Evolutionary conservation across 1,140 invertebrate species (phyloP).

Genomic region (Bombus pyrosoma): DNA sequence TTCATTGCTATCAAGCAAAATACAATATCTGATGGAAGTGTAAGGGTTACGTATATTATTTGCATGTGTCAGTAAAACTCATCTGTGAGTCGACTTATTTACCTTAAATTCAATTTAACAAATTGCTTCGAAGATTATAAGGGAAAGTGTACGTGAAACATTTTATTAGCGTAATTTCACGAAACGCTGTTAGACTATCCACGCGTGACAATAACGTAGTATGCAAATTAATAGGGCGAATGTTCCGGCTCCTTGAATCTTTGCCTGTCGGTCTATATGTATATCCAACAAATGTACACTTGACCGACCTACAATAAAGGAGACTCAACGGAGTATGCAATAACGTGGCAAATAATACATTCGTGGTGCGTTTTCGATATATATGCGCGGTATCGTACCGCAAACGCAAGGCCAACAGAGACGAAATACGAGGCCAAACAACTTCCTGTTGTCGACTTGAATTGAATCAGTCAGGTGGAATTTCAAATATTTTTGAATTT

Average conservation of each 20-base stretch:
- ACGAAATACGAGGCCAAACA: not conserved
- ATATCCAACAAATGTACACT: slow-evolving; percentile 37
- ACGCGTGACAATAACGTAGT: slow-evolving; percentile 38
- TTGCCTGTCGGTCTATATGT: slow-evolving; percentile 10
- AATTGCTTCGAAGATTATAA: not conserved
- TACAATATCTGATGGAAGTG: not conserved
- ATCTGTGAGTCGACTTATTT: not conserved
- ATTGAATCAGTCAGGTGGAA: not conserved
- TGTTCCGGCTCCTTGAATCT: slow-evolving; percentile 37
- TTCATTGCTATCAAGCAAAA: not conserved
- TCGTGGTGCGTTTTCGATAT: slow-evolving; percentile 31
- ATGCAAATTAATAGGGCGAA: slow-evolving; percentile 39
- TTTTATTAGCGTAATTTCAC: not conserved
- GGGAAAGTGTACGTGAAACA: not conserved
- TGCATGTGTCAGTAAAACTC: not conserved
- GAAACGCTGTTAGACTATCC: not conserved
- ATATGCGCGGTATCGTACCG: not conserved
- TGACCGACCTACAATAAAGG: slow-evolving; percentile 38
- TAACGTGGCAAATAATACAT: slow-evolving; percentile 43
- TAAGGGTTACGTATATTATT: not conserved
- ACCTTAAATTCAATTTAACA: not conserved
- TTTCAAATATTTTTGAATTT: not conserved
- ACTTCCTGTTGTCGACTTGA: not conserved
- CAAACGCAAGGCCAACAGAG: slow-evolving; percentile 9
- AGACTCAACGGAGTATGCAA: slow-evolving; percentile 25